Evolutionary conservation across 2,888 invertebrate species (phyloP).

Genomic region (Plagiodera versicolora): DNA sequence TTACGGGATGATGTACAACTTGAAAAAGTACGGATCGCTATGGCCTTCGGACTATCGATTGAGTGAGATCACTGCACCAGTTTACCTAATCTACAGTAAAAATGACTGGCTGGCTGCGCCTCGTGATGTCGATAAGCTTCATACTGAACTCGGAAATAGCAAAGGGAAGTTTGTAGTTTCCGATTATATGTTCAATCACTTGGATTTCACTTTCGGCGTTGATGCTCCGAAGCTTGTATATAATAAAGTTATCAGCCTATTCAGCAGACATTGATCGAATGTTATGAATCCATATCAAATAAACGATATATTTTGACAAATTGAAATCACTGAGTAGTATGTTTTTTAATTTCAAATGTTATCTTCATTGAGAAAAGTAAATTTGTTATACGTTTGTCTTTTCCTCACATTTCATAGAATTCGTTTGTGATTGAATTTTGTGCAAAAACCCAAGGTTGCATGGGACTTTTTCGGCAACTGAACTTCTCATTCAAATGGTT

Average conservation of each 20-base stretch:
- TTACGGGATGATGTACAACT: conserved; percentile 51
- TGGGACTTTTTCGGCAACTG: no score
- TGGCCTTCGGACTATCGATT: conserved; percentile 54
- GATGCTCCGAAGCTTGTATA: conserved; percentile 44
- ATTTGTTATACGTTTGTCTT: no score
- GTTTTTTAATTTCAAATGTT: no score
- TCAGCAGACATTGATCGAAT: conserved; percentile 17
- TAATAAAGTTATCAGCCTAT: conserved; percentile 40
- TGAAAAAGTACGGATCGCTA: conserved; percentile 43
- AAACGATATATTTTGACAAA: no score
- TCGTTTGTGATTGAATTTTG: no score
- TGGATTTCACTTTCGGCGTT: conserved; percentile 38
- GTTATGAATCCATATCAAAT: no score
- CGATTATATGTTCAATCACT: conserved; percentile 46
- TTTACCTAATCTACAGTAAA: conserved; percentile 54
- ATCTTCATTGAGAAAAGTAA: no score
- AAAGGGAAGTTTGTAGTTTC: conserved; percentile 40
- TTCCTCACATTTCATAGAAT: no score
- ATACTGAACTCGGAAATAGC: conserved; percentile 46
- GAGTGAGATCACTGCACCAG: conserved; percentile 50
- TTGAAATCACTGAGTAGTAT: no score
- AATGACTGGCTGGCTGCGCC: conserved; percentile 58
- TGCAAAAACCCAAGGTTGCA: no score
- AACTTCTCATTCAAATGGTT: no score
- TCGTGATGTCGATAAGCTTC: conserved; percentile 33